These are phyloP conservation scores for Mergus octosetaceus DNA, from an alignment of 2,797 vertebrate genomes.

Conservation along the genomic window DNA sequence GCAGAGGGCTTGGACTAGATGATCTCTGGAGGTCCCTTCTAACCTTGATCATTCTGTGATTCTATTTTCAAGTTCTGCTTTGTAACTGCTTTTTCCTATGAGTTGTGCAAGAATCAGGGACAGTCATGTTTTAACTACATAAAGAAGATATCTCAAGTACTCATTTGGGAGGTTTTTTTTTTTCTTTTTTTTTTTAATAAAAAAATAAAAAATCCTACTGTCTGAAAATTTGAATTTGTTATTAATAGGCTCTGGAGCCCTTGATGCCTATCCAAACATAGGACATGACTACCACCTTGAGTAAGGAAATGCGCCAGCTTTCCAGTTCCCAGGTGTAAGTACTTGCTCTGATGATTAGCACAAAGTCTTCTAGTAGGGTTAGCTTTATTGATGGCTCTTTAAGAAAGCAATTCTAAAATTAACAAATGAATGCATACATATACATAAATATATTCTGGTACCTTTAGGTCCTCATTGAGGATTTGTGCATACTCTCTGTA, in stretches of 20 bases:
- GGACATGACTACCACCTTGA: not conserved
- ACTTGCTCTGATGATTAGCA: not conserved
- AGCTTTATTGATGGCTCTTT: not conserved
- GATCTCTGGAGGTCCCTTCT: too few relatives aligned
- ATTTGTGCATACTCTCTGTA: constrained; percentile 87
- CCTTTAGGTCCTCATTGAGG: constrained; percentile 89
- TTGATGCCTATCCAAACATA: not conserved
- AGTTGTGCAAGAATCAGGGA: not conserved
- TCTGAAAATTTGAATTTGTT: not conserved
- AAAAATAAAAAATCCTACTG: not conserved
- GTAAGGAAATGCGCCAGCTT: not conserved
- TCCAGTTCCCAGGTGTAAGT: not conserved
- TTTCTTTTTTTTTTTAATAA: not conserved
- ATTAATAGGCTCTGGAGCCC: not conserved
- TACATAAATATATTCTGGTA: constrained; percentile 56
- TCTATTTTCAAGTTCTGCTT: not conserved
- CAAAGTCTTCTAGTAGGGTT: not conserved
- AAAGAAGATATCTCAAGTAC: not conserved
- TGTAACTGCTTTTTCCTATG: not conserved
- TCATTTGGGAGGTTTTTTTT: not conserved
- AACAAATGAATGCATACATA: not conserved
- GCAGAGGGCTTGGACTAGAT: too few relatives aligned
- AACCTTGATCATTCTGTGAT: too few relatives aligned
- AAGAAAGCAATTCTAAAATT: not conserved
- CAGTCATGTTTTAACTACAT: not conserved